phyloP scores from a whole-genome alignment of 2,888 invertebrate genomes.

The Merodon equestris region DNA sequence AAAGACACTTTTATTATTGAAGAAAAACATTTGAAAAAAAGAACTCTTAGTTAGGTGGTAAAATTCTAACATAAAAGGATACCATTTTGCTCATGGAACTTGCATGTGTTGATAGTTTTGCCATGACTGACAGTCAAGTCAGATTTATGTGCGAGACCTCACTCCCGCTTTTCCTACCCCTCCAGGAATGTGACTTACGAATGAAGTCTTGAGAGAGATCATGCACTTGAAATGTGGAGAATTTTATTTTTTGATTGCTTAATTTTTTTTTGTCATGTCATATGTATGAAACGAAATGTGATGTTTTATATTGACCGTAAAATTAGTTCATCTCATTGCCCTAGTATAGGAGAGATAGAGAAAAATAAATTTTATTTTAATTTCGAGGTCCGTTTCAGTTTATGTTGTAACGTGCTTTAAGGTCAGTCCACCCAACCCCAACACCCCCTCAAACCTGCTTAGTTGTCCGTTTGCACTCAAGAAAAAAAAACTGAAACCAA shows the following conservation, averaged over 20 bases:
- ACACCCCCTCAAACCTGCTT: conserved; percentile 32
- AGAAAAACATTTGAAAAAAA: too few species aligned
- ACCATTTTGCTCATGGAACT: too few species aligned
- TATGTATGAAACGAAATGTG: background rate
- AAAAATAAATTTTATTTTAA: conserved; percentile 5
- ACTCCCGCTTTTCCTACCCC: too few species aligned
- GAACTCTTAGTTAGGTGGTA: too few species aligned
- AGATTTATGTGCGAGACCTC: too few species aligned
- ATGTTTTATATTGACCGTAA: conserved; percentile 18
- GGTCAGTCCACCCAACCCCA: conserved; percentile 1
- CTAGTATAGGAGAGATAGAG: background rate
- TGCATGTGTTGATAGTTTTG: too few species aligned
- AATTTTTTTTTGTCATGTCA: background rate
- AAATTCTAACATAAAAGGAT: too few species aligned
- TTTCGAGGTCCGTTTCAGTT: background rate
- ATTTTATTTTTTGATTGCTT: too few species aligned
- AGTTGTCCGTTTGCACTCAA: conserved; percentile 50
- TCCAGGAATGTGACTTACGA: too few species aligned
- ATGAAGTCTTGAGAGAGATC: too few species aligned
- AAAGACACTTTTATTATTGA: too few species aligned
- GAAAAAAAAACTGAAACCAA: conserved; percentile 14
- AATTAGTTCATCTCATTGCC: background rate
- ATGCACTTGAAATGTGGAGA: conserved; percentile 2
- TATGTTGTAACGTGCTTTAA: conserved; percentile 1
- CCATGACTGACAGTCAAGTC: too few species aligned